phyloP scores from a whole-genome alignment of 2,113 vertebrate genomes.

The Silurus glanis region DNA sequence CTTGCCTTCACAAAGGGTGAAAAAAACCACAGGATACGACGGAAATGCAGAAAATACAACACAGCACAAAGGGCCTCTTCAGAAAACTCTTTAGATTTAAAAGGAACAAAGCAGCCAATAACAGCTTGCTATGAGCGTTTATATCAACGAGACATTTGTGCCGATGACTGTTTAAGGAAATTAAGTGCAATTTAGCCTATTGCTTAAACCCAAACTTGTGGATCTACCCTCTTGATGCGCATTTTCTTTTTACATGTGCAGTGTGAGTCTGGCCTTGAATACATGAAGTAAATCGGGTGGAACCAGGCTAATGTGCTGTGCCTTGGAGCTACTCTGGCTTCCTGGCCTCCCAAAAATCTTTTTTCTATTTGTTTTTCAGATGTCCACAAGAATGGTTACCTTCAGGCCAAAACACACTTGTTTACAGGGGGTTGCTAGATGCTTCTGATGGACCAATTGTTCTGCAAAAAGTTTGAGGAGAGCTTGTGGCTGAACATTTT shows the following conservation, averaged over 20 bases:
- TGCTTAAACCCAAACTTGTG: conserved; percentile 62
- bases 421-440: conserved; percentile 60
- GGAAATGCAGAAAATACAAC: conserved; percentile 35
- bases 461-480: conserved; percentile 66
- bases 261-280: conserved; percentile 54
- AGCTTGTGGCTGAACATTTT: conserved; percentile 68
- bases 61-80: conserved; percentile 36
- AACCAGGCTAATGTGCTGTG: conserved; percentile 59
- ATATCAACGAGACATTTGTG: conserved; percentile 61
- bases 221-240: conserved; percentile 55
- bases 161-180: conserved; percentile 60
- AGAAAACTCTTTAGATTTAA: conserved; percentile 55
- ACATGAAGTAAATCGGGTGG: conserved; percentile 61
- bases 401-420: conserved; percentile 60
- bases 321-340: conserved; percentile 50
- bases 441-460: conserved; percentile 61
- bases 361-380: conserved; percentile 33
- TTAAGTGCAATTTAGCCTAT: conserved; percentile 63
- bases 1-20: conserved; percentile 35
- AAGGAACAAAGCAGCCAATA: conserved; percentile 58
- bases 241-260: conserved; percentile 64
- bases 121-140: conserved; percentile 54
- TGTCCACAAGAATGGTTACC: conserved; percentile 53
- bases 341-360: conserved; percentile 22
- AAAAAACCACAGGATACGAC: conserved; percentile 39